Evolutionary conservation across 2,113 vertebrate genomes (phyloP).

Genomic region (Platycercus adscitus): DNA sequence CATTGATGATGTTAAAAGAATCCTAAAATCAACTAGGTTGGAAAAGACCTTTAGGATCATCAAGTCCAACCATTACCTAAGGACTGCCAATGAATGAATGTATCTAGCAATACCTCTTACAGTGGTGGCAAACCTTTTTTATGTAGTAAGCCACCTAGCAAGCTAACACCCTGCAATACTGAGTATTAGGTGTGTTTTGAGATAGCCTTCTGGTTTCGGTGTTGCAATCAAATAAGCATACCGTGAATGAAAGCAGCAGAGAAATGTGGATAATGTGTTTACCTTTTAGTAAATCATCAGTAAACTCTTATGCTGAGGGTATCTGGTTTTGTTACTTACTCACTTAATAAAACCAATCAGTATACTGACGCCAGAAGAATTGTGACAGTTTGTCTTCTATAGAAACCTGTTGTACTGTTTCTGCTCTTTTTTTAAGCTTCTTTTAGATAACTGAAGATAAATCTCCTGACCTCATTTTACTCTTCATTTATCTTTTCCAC

Average conservation of each 20-base stretch:
- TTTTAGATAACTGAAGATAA: not conserved
- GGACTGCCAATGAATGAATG: not conserved
- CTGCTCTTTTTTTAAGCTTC: not conserved
- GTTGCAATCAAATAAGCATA: not conserved
- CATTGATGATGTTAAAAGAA: not conserved
- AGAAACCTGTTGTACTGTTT: not conserved
- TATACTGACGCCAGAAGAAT: not conserved
- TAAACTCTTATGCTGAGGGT: not conserved
- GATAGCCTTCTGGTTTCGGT: not conserved
- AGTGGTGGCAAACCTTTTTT: not conserved
- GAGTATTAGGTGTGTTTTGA: not conserved
- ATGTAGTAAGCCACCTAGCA: not conserved
- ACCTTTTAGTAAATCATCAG: slow-evolving; percentile 29
- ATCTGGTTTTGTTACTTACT: not conserved
- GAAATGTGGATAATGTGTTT: slow-evolving; percentile 31
- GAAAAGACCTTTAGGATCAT: not conserved
- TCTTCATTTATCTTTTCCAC: not conserved
- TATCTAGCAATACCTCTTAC: not conserved
- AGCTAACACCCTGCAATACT: not conserved
- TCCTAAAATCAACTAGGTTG: not conserved
- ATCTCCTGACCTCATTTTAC: not conserved
- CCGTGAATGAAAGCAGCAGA: not conserved
- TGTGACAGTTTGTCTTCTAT: not conserved
- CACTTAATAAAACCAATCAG: not conserved
- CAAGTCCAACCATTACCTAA: not conserved